These are phyloP conservation scores for Platysternon megacephalum DNA, from an alignment of 2,113 vertebrate genomes.

Conservation along the genomic window DNA sequence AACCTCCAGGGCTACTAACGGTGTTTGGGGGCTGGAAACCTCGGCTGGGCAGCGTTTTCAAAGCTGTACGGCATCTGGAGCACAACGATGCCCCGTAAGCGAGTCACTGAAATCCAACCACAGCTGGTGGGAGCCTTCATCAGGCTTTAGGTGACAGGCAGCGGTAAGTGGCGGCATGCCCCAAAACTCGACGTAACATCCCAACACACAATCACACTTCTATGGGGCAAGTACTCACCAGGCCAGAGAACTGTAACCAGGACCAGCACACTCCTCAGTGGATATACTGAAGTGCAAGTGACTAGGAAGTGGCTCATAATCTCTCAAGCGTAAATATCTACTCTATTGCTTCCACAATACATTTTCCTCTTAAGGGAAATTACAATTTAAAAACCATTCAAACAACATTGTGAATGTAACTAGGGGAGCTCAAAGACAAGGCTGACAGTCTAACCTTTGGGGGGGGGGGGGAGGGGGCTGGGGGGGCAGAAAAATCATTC, in stretches of 20 bases:
- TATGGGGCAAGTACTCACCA: neutral
- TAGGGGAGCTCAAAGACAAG: accelerated
- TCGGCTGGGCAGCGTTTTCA: constrained; percentile 33
- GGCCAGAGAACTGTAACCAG: accelerated
- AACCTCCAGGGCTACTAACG: neutral
- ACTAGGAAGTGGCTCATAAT: neutral
- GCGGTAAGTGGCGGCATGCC: neutral
- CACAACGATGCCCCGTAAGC: neutral
- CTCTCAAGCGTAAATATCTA: neutral
- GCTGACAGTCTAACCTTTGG: neutral
- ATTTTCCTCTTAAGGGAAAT: accelerated
- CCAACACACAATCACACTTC: neutral
- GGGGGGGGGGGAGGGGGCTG: no score
- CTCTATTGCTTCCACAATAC: neutral
- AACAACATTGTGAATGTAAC: accelerated
- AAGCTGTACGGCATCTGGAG: accelerated
- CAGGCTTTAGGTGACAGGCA: accelerated
- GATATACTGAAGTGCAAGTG: neutral
- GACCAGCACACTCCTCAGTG: accelerated
- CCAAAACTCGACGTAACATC: neutral
- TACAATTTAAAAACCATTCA: accelerated
- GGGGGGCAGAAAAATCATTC: neutral
- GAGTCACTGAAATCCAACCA: accelerated
- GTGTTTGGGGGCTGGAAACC: neutral
- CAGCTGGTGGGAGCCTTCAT: neutral